These are phyloP conservation scores for Dolichallabes microphthalmus DNA, from an alignment of 2,113 vertebrate genomes.

Conservation along the genomic window DNA sequence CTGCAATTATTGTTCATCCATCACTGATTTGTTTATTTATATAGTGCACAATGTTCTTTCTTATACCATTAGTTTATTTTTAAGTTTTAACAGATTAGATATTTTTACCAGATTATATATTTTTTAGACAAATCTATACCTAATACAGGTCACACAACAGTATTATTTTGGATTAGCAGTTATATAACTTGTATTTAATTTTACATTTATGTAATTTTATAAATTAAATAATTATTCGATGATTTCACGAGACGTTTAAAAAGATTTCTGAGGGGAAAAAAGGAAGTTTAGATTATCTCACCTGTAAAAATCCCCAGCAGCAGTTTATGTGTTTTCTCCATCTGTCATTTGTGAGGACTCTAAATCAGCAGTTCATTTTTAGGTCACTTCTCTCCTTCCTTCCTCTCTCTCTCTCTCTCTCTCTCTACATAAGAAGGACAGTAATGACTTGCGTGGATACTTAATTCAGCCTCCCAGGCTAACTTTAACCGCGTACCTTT, in stretches of 20 bases:
- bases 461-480: too few species aligned
- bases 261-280: not conserved
- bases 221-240: not conserved
- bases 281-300: not conserved
- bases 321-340: conserved; percentile 35
- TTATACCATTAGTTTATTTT: not conserved
- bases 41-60: not conserved
- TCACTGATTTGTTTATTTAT: not conserved
- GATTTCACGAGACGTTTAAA: not conserved
- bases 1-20: not conserved
- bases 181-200: not conserved
- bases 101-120: not conserved
- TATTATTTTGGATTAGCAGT: not conserved
- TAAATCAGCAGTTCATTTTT: conserved; percentile 27
- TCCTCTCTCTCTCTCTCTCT: not conserved
- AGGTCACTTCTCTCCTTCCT: not conserved
- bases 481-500: not conserved
- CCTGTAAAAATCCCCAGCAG: conserved; percentile 46
- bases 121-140: not conserved
- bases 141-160: not conserved
- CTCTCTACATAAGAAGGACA: not conserved
- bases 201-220: not conserved
- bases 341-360: conserved; percentile 25
- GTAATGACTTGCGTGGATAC: not conserved
- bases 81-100: not conserved